These are phyloP conservation scores for Octopus sinensis DNA, from an alignment of 1,140 invertebrate species.

Conservation along the genomic window DNA sequence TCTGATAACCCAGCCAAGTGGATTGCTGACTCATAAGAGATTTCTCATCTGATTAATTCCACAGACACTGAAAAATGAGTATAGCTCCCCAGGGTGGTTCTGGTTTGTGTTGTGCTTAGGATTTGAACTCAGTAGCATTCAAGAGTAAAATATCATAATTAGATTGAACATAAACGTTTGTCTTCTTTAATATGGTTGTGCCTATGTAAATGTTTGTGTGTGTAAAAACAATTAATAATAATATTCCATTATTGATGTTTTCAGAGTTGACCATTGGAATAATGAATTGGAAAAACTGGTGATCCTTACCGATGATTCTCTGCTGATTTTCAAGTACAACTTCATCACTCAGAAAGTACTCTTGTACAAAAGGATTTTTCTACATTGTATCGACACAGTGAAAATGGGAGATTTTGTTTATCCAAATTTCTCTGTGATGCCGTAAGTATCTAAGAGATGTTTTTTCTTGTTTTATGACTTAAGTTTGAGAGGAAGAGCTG, in stretches of 20 bases:
- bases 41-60: no score
- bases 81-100: no score
- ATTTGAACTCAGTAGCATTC: no score
- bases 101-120: no score
- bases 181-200: no score
- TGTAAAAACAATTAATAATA: not conserved
- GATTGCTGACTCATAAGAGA: no score
- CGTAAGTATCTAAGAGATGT: slow-evolving; percentile 65
- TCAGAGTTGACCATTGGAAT: slow-evolving; percentile 77
- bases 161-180: not conserved
- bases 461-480: no score
- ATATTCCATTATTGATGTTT: slow-evolving; percentile 14
- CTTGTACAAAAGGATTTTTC: slow-evolving; percentile 67
- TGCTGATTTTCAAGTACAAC: slow-evolving; percentile 78
- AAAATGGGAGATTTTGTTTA: slow-evolving; percentile 75
- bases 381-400: slow-evolving; percentile 70
- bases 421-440: slow-evolving; percentile 72
- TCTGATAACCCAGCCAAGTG: no score
- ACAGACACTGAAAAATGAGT: no score
- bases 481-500: no score
- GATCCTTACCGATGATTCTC: slow-evolving; percentile 68
- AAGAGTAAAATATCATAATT: not conserved
- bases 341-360: slow-evolving; percentile 75
- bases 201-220: not conserved
- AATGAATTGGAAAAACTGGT: slow-evolving; percentile 79